Percentiles rank a stretch among this genome's conserved stretches.
Conservation (phyloP, 2,888 invertebrate genomes). For the Chrysomela aeneicollis region DNA sequence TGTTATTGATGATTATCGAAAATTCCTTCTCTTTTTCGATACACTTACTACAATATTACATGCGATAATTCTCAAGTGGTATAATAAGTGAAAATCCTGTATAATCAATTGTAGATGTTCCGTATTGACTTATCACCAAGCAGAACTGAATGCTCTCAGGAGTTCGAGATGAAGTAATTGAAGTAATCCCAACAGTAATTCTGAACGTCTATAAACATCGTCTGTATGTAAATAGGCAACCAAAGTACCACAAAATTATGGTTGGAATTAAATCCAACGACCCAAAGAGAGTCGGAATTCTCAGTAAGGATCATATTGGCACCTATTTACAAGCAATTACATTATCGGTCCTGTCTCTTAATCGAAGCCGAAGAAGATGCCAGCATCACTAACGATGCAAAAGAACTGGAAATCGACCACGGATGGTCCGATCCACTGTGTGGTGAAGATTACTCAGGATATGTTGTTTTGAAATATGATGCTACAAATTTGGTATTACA, state of each 20-base stretch:
- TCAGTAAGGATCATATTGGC: conserved; percentile 52
- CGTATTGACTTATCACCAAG: neutral
- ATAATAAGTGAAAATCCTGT: too few species aligned
- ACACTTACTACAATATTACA: too few species aligned
- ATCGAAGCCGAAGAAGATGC: conserved; percentile 44
- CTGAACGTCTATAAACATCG: neutral
- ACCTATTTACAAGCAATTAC: conserved; percentile 54
- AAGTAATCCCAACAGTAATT: neutral
- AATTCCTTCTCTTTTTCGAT: too few species aligned
- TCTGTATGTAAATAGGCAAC: neutral
- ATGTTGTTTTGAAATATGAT: conserved; percentile 44
- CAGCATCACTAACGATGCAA: conserved; percentile 33
- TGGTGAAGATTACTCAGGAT: conserved; percentile 25
- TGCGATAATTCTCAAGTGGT: too few species aligned
- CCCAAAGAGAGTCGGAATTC: conserved; percentile 46
- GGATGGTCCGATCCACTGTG: conserved; percentile 33
- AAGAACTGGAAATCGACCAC: conserved; percentile 15
- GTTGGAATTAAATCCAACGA: conserved; percentile 34
- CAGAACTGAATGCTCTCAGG: neutral
- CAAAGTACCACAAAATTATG: conserved; percentile 25
- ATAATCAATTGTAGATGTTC: too few species aligned
- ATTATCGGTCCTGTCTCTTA: conserved; percentile 45
- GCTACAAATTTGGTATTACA: conserved; percentile 45
- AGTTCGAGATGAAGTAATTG: neutral
- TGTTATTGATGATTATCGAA: too few species aligned